phyloP scores from a whole-genome alignment of 2,888 invertebrate species.

The Idaea aversata region DNA sequence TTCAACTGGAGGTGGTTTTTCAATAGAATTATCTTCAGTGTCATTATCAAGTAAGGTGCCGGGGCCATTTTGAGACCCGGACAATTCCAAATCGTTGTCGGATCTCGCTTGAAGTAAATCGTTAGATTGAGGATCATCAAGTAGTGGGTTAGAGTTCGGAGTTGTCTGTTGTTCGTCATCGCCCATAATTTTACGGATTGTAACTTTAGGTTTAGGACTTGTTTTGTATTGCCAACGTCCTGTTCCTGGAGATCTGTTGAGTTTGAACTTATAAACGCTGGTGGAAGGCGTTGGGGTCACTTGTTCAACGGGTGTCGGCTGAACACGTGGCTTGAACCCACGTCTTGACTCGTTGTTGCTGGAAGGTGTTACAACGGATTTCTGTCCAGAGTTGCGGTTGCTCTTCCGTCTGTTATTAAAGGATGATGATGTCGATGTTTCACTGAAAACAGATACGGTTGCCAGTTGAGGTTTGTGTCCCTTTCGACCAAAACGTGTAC shows the following conservation, averaged over 20 bases:
- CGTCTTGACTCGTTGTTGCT: slow-evolving; percentile 77
- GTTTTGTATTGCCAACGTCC: slow-evolving; percentile 96
- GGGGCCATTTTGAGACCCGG: slow-evolving; percentile 84
- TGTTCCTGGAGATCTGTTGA: slow-evolving; percentile 89
- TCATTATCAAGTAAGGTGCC: slow-evolving; percentile 82
- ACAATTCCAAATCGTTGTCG: slow-evolving; percentile 85
- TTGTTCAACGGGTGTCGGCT: slow-evolving; percentile 79
- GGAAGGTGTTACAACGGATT: slow-evolving; percentile 64
- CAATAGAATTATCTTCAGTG: slow-evolving; percentile 83
- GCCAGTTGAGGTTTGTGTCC: slow-evolving; percentile 81
- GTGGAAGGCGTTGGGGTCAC: slow-evolving; percentile 74
- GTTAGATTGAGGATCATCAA: slow-evolving; percentile 72
- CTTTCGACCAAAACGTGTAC: slow-evolving; percentile 69
- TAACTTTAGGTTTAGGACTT: slow-evolving; percentile 91
- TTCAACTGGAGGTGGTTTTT: slow-evolving; percentile 84
- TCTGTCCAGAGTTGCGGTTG: slow-evolving; percentile 67
- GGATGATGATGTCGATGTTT: slow-evolving; percentile 71
- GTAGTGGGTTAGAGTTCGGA: slow-evolving; percentile 63
- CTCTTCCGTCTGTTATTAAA: slow-evolving; percentile 77
- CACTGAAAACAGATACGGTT: slow-evolving; percentile 85
- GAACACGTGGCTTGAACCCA: slow-evolving; percentile 85
- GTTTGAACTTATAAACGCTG: slow-evolving; percentile 88
- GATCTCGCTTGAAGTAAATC: slow-evolving; percentile 80
- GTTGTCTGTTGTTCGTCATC: slow-evolving; percentile 77
- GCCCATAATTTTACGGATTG: slow-evolving; percentile 85